A percentile compares a stretch with the other conserved stretches of the same genome.
phyloP scores from a whole-genome alignment of 1,140 invertebrate genomes.

The Dendrolimus punctatus region DNA sequence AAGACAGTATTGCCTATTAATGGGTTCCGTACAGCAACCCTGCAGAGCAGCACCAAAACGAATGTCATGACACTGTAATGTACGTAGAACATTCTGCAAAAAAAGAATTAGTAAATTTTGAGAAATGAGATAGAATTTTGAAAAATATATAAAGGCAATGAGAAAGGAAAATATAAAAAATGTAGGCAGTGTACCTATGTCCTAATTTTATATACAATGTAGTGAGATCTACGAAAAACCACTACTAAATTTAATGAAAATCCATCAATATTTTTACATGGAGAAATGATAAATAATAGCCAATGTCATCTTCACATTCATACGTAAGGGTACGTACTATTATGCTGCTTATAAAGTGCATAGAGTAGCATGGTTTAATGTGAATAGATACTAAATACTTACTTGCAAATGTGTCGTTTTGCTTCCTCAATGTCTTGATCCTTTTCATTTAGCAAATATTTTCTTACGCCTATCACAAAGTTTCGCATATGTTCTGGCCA shows the following conservation, averaged over 20 bases:
- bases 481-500: slow-evolving; percentile 57
- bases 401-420: slow-evolving; percentile 44
- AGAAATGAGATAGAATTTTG: background rate
- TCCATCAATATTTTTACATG: background rate
- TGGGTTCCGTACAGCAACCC: slow-evolving; percentile 35
- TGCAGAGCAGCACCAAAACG: slow-evolving; percentile 24
- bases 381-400: slow-evolving; percentile 6
- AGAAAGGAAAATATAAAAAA: background rate
- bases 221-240: background rate
- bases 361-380: background rate
- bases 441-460: slow-evolving; percentile 65
- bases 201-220: background rate
- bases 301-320: too few relatives aligned
- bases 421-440: slow-evolving; percentile 54
- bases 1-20: slow-evolving; percentile 28
- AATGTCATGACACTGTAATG: slow-evolving; percentile 35
- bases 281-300: too few relatives aligned
- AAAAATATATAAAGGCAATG: background rate
- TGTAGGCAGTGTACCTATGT: background rate
- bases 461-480: slow-evolving; percentile 62
- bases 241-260: background rate
- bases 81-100: slow-evolving; percentile 43
- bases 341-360: slow-evolving; percentile 1
- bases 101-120: slow-evolving; percentile 1
- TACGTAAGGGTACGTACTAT: background rate